Evolutionary conservation across 23 tunicate genomes (phyloP).

Genomic region (Diplosoma virens): DNA sequence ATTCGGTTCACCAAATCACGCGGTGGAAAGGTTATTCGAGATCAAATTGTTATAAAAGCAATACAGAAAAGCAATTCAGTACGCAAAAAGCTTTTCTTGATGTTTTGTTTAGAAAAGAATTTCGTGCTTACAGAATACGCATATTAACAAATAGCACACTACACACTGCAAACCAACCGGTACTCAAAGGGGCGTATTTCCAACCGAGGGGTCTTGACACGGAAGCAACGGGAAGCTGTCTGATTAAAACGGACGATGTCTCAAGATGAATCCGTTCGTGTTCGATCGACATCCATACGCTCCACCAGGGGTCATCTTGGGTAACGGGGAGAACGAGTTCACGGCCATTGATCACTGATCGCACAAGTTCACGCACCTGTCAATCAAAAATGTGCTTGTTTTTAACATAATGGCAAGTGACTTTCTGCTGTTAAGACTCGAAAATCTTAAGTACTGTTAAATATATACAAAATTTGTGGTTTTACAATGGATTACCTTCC

Average conservation of each 20-base stretch:
- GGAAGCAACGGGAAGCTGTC: slow-evolving; percentile 70
- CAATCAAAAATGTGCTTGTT: neutral
- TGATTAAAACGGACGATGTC: slow-evolving; percentile 80
- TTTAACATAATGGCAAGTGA: neutral
- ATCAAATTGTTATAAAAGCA: too few relatives aligned
- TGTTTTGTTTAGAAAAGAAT: too few relatives aligned
- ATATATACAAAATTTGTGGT: neutral
- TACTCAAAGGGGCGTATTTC: slow-evolving; percentile 60
- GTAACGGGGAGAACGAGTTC: slow-evolving; percentile 55
- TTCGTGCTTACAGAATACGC: too few relatives aligned
- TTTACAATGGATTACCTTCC: slow-evolving; percentile 16
- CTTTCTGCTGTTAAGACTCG: neutral
- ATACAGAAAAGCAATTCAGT: too few relatives aligned
- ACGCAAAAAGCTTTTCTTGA: too few relatives aligned
- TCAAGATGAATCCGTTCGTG: slow-evolving; percentile 91
- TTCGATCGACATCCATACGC: slow-evolving; percentile 77
- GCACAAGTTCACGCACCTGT: slow-evolving; percentile 66
- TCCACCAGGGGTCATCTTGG: slow-evolving; percentile 80
- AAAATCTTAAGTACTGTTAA: neutral
- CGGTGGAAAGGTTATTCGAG: too few relatives aligned
- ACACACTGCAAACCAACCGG: slow-evolving; percentile 23
- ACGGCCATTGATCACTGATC: slow-evolving; percentile 40
- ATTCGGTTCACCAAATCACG: too few relatives aligned
- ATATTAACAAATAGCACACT: too few relatives aligned
- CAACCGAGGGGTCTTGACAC: slow-evolving; percentile 69